Evolutionary conservation across 1,140 invertebrate genomes (phyloP).

Genomic region (Triops cancriformis): DNA sequence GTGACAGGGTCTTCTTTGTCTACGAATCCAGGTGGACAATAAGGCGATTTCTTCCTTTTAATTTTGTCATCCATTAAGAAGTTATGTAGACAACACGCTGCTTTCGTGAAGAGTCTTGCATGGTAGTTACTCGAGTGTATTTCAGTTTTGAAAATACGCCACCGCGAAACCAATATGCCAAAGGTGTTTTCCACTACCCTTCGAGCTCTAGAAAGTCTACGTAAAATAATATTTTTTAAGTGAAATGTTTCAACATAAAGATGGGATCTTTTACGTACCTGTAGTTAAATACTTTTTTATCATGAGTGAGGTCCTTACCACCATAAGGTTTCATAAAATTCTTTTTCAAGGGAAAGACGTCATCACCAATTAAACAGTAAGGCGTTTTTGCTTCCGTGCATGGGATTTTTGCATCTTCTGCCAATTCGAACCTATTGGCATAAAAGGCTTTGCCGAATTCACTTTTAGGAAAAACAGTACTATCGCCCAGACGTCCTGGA

Average conservation of each 20-base stretch:
- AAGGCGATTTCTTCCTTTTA: not conserved
- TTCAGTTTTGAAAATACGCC: too few species aligned
- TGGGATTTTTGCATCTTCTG: not conserved
- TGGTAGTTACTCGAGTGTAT: not conserved
- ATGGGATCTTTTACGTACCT: not conserved
- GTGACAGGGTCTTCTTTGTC: constrained; percentile 15
- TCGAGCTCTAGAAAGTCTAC: constrained; percentile 4
- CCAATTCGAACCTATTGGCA: not conserved
- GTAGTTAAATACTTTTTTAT: constrained; percentile 16
- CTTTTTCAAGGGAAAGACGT: constrained; percentile 18
- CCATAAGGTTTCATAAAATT: constrained; percentile 6
- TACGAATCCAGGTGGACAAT: constrained; percentile 13
- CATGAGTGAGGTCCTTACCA: not conserved
- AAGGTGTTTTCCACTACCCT: constrained; percentile 19
- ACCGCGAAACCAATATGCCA: not conserved
- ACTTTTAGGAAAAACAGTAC: constrained; percentile 17
- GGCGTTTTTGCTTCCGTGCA: not conserved
- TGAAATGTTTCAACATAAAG: not conserved
- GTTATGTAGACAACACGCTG: constrained; percentile 15
- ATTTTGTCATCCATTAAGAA: not conserved
- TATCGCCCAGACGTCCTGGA: constrained; percentile 15
- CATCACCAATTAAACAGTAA: not conserved
- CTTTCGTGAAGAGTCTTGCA: not conserved
- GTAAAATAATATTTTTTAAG: not conserved
- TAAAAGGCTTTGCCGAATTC: too few species aligned